Evolutionary conservation across 2,888 invertebrate genomes (phyloP).

Genomic region (Portevinia maculata): DNA sequence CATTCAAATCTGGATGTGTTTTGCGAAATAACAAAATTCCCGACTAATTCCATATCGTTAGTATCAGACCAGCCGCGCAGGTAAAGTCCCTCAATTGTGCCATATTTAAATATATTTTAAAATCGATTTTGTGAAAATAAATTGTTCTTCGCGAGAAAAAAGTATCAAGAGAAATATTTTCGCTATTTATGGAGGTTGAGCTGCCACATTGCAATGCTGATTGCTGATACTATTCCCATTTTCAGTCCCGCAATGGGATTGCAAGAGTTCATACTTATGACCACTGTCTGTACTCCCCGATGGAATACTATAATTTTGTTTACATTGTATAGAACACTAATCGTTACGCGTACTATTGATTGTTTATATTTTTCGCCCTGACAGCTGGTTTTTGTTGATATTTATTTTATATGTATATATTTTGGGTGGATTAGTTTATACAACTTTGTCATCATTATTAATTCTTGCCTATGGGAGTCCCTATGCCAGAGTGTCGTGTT

Average conservation of each 20-base stretch:
- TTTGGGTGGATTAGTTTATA: conserved; percentile 11
- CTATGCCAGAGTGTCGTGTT: background rate
- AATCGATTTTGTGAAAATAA: conserved; percentile 37
- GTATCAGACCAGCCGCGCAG: background rate
- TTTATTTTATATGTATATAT: too few species aligned
- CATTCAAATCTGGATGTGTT: conserved; percentile 4
- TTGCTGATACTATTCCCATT: conserved; percentile 11
- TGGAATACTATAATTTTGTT: conserved; percentile 32
- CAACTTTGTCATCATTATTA: background rate
- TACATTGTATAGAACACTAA: conserved; percentile 23
- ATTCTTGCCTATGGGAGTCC: background rate
- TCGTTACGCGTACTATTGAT: conserved; percentile 25
- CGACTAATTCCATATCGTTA: background rate
- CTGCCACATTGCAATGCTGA: conserved; percentile 49
- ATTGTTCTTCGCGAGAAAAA: conserved; percentile 9
- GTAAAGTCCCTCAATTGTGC: conserved; percentile 15
- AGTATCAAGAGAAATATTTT: conserved; percentile 30
- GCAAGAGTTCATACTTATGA: background rate
- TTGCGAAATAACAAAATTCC: background rate
- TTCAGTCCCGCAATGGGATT: background rate
- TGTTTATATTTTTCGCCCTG: conserved; percentile 42
- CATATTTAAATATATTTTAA: background rate
- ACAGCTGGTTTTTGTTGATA: conserved; percentile 59
- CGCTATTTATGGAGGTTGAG: conserved; percentile 34
- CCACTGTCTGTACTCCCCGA: background rate